These are phyloP conservation scores for Poecilia latipinna DNA, from an alignment of 2,113 vertebrate genomes.

Conservation along the genomic window DNA sequence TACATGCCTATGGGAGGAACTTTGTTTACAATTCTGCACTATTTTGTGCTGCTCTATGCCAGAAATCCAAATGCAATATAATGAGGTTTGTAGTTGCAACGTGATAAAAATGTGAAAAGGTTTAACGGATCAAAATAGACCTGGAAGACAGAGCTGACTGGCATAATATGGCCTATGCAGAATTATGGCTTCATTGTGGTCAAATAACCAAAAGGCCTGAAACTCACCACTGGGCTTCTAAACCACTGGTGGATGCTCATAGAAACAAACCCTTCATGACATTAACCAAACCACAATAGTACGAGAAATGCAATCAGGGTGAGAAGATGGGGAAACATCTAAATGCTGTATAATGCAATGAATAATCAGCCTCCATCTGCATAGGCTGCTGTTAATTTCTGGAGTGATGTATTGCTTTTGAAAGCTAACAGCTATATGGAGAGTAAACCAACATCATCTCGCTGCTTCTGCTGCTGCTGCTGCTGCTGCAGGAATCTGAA, in stretches of 20 bases:
- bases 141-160: neutral
- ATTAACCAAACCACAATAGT: neutral
- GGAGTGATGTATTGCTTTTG: slow-evolving; percentile 16
- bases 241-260: neutral
- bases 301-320: neutral
- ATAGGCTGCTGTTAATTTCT: slow-evolving; percentile 14
- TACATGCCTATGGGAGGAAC: neutral
- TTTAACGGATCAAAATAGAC: neutral
- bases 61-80: too few relatives aligned
- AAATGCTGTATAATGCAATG: neutral
- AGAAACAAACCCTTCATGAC: neutral
- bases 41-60: too few relatives aligned
- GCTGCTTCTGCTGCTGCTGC: slow-evolving; percentile 16
- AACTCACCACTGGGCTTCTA: neutral
- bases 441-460: slow-evolving; percentile 20
- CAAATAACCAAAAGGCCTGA: neutral
- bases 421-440: slow-evolving; percentile 29
- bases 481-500: slow-evolving; percentile 14
- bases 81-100: too few relatives aligned
- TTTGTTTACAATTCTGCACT: neutral
- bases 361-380: slow-evolving; percentile 1
- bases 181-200: neutral
- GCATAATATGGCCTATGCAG: neutral
- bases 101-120: too few relatives aligned
- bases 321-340: neutral